Percentiles rank a stretch among this genome's conserved stretches.
Evolutionary conservation across 2,888 invertebrate genomes (phyloP).

Genomic region (Agriotes lineatus): DNA sequence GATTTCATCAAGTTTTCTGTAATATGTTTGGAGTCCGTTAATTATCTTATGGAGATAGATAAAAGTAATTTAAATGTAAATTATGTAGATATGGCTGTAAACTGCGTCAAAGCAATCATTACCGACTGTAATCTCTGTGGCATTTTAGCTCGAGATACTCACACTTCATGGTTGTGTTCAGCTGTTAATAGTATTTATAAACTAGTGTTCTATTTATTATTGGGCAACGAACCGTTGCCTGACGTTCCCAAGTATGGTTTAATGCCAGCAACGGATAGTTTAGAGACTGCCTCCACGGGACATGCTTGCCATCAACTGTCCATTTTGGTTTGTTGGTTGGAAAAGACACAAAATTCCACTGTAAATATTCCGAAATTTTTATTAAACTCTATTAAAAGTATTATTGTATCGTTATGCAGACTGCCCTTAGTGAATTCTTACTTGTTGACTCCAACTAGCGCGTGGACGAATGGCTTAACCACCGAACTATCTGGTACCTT

Average conservation of each 20-base stretch:
- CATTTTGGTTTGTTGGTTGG: slow-evolving; percentile 68
- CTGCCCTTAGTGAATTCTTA: slow-evolving; percentile 75
- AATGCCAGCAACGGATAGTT: slow-evolving; percentile 58
- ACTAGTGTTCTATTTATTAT: slow-evolving; percentile 63
- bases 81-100: slow-evolving; percentile 62
- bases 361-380: slow-evolving; percentile 66
- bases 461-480: slow-evolving; percentile 74
- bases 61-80: slow-evolving; percentile 55
- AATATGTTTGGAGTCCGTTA: slow-evolving; percentile 70
- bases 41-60: slow-evolving; percentile 52
- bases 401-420: slow-evolving; percentile 71
- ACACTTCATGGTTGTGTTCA: slow-evolving; percentile 71
- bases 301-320: slow-evolving; percentile 67
- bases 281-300: slow-evolving; percentile 61
- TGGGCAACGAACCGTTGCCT: slow-evolving; percentile 62
- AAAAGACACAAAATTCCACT: slow-evolving; percentile 57
- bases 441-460: slow-evolving; percentile 74
- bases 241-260: slow-evolving; percentile 59
- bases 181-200: slow-evolving; percentile 64
- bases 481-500: slow-evolving; percentile 68
- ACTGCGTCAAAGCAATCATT: slow-evolving; percentile 71
- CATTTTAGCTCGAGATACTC: slow-evolving; percentile 59
- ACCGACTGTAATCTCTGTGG: slow-evolving; percentile 67
- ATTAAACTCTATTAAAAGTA: slow-evolving; percentile 63
- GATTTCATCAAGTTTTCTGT: slow-evolving; percentile 72